Evolutionary conservation across 2,888 invertebrate genomes (phyloP), one percentile per base, ranked within the genome.

Genomic region (Pyrochroa serraticornis): DNA sequence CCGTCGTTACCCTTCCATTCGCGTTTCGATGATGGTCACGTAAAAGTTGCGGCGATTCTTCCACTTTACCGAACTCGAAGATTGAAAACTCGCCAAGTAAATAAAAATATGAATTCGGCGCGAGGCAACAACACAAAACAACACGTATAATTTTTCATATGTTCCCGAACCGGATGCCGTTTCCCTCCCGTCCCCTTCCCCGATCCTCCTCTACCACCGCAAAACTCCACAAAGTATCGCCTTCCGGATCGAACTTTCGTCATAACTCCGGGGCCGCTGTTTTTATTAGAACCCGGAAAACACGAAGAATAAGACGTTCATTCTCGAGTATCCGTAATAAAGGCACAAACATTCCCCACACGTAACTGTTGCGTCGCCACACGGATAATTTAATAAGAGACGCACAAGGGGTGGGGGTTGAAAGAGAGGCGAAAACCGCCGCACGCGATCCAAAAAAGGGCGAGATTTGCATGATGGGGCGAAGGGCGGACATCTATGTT

Each of bases 341-440:
- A 44, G 52, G 44, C 31, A 45, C 44, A 52, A 52, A 52, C 52
- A 52, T 45, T 52, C 52, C 22, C 44, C 12, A 52, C 52, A 52
- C 52, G 52, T 52, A 51, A 51, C 50, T 51, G 43, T 51, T 51
- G 50, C 50, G 43, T 42, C 10, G 35, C 50, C 50, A 51, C 43
- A 37, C 36, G 43, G 42, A 42, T 51, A 51, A 51, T 51, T 51
- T 51, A 51, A 51, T 51, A 51, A 51, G 22, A 22, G 3, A 5
- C 22, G n/a, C 22, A 22, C 22, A 42, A n/a, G n/a, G n/a, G n/a
- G 43, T 51, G 42, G 14, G 34, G 38, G 33, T 34, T 9, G 36
- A 32, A 33, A 13, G 31, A 22, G 5, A 22, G 22, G 22, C n/a
- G n/a, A n/a, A n/a, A n/a, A n/a, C n/a, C n/a, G n/a, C n/a, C n/a